Conservation (phyloP, 2,113 vertebrate species). For the Hyla sarda region DNA sequence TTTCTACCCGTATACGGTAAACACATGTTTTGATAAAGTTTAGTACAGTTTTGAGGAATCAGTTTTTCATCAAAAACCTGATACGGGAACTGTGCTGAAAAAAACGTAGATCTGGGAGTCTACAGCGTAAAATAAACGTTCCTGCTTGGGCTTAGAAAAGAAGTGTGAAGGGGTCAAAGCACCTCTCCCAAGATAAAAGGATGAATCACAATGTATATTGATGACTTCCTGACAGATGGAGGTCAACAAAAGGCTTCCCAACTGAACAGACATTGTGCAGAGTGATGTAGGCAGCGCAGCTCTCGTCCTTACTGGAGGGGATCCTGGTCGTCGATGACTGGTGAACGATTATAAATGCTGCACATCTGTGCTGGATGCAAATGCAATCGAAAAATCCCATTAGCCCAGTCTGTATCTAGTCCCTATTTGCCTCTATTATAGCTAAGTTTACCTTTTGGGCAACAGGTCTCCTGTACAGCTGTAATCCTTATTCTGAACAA, state of each 20-base stretch:
- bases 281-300: not conserved
- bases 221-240: conserved; percentile 16
- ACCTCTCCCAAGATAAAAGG: not conserved
- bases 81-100: too few relatives aligned
- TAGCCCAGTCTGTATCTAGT: not conserved
- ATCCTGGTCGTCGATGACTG: not conserved
- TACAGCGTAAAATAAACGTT: not conserved
- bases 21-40: too few relatives aligned
- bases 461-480: too few relatives aligned
- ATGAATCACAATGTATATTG: not conserved
- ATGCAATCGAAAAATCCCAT: not conserved
- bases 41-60: too few relatives aligned
- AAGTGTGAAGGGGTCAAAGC: not conserved
- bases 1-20: too few relatives aligned
- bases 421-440: not conserved
- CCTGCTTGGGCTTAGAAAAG: not conserved
- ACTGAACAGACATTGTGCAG: not conserved
- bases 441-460: too few relatives aligned
- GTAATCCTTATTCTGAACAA: too few relatives aligned
- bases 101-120: too few relatives aligned
- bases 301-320: not conserved
- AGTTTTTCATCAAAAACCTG: too few relatives aligned
- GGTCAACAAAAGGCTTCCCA: conserved; percentile 9
- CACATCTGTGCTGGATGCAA: not conserved
- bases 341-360: not conserved